A percentile compares a stretch with the other conserved stretches of the same genome.
phyloP scores from a whole-genome alignment of 2,113 vertebrate genomes.

The Zonotrichia leucophrys region DNA sequence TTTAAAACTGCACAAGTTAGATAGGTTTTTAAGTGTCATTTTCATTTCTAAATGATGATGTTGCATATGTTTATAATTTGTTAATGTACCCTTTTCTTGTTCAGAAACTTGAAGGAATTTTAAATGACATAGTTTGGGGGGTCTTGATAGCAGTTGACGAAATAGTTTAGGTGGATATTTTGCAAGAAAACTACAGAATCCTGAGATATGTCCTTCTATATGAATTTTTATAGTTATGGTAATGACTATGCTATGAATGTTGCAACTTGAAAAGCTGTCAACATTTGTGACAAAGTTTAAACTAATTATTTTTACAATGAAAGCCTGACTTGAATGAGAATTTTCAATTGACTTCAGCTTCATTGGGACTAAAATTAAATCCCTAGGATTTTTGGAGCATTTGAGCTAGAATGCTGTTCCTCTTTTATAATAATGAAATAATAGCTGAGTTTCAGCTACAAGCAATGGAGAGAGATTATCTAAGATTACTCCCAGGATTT shows the following conservation, averaged over 20 bases:
- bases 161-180: neutral
- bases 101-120: neutral
- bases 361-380: neutral
- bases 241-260: neutral
- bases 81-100: neutral
- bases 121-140: neutral
- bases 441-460: neutral
- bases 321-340: slow-evolving; percentile 3
- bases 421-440: neutral
- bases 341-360: slow-evolving; percentile 4
- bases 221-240: neutral
- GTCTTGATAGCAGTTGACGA: neutral
- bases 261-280: slow-evolving; percentile 4
- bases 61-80: neutral
- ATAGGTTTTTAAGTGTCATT: neutral
- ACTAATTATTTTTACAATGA: neutral
- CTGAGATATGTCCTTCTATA: neutral
- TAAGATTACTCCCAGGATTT: neutral
- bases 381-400: neutral
- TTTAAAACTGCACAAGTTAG: neutral
- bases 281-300: neutral
- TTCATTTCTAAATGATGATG: neutral
- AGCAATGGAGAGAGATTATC: neutral
- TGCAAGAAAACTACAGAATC: neutral
- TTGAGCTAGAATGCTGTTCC: neutral